These are phyloP conservation scores for Tridacna gigas DNA, from an alignment of 2,888 invertebrate genomes.

Conservation along the genomic window DNA sequence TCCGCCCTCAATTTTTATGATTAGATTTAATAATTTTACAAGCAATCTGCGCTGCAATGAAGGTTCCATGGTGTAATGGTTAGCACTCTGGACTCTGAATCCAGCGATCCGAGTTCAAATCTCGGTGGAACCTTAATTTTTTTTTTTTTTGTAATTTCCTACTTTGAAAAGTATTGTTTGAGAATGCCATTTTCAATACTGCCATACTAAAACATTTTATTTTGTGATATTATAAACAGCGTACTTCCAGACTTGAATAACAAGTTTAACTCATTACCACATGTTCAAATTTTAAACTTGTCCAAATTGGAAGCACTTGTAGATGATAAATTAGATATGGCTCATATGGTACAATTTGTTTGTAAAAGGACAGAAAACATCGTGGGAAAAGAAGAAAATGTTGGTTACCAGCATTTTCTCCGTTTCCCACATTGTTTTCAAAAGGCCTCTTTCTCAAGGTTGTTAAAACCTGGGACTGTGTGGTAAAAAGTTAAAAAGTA, in stretches of 20 bases:
- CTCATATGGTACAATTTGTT: too few species aligned
- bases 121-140: slow-evolving; percentile 65
- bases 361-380: too few species aligned
- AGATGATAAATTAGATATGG: too few species aligned
- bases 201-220: neutral
- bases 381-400: too few species aligned
- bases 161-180: neutral
- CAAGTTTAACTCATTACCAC: neutral
- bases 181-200: neutral
- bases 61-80: slow-evolving; percentile 75
- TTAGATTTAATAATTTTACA: neutral
- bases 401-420: too few species aligned
- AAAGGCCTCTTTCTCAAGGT: too few species aligned
- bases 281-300: too few species aligned
- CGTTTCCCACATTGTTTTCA: too few species aligned
- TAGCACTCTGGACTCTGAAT: slow-evolving; percentile 72
- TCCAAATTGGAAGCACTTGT: too few species aligned
- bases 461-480: too few species aligned
- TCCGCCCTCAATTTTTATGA: neutral
- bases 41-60: neutral
- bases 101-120: slow-evolving; percentile 71
- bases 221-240: neutral
- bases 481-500: too few species aligned
- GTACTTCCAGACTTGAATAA: neutral
- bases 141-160: neutral